phyloP scores from a whole-genome alignment of 2,113 vertebrate genomes.

The Lepisosteus oculatus region DNA sequence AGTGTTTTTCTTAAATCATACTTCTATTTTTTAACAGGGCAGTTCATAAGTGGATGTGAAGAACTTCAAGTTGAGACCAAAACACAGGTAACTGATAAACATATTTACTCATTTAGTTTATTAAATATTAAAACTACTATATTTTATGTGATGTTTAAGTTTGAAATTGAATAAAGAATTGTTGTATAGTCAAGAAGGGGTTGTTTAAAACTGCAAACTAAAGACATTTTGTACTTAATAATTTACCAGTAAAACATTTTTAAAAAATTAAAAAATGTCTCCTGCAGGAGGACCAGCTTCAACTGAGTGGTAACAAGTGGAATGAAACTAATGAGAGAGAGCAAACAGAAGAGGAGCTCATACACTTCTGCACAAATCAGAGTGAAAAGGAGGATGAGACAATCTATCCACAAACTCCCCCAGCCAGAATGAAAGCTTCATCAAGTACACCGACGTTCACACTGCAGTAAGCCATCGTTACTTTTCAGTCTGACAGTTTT shows the following conservation, averaged over 20 bases:
- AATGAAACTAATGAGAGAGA: slow-evolving; percentile 23
- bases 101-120: no score
- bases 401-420: slow-evolving; percentile 24
- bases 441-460: slow-evolving; percentile 46
- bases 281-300: slow-evolving; percentile 33
- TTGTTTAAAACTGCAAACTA: no score
- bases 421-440: slow-evolving; percentile 27
- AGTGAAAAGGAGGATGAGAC: slow-evolving; percentile 15
- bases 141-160: no score
- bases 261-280: not conserved
- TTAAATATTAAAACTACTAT: no score
- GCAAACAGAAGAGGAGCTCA: slow-evolving; percentile 16
- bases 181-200: no score
- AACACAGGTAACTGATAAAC: no score
- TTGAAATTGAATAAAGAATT: no score
- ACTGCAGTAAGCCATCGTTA: slow-evolving; percentile 45
- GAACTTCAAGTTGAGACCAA: no score
- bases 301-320: slow-evolving; percentile 22
- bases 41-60: no score
- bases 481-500: not conserved
- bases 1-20: no score
- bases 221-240: no score
- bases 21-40: no score
- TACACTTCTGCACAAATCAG: not conserved
- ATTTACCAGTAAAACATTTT: not conserved